Percentiles rank a stretch among this genome's conserved stretches.
Conservation (phyloP, 2,797 vertebrate species). For the Cirrhinus molitorella region DNA sequence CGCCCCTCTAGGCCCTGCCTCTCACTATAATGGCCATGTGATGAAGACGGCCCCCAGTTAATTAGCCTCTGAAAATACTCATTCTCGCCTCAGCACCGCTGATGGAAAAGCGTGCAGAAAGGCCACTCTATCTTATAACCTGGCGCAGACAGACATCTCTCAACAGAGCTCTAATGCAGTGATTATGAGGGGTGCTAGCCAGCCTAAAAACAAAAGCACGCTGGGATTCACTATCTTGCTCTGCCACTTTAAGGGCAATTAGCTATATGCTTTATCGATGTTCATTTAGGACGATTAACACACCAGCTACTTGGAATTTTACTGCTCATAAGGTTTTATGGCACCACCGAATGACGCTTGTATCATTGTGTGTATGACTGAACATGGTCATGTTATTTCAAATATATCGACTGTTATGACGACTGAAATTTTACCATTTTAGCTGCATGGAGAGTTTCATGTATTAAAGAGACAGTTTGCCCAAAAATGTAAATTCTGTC, state of each 20-base stretch:
- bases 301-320: slow-evolving; percentile 61
- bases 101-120: slow-evolving; percentile 69
- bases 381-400: slow-evolving; percentile 53
- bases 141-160: slow-evolving; percentile 63
- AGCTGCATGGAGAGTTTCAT: slow-evolving; percentile 6
- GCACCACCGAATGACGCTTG: slow-evolving; percentile 44
- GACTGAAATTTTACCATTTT: background rate
- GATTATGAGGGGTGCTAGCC: slow-evolving; percentile 25
- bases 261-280: slow-evolving; percentile 54
- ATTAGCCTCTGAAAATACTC: slow-evolving; percentile 84
- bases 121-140: slow-evolving; percentile 72
- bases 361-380: slow-evolving; percentile 48
- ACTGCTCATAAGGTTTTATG: slow-evolving; percentile 63
- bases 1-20: slow-evolving; percentile 75
- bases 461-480: background rate
- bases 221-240: slow-evolving; percentile 31
- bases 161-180: slow-evolving; percentile 49
- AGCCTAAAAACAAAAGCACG: slow-evolving; percentile 42
- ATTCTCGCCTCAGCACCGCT: slow-evolving; percentile 71
- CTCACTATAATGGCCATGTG: slow-evolving; percentile 80
- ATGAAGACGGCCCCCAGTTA: slow-evolving; percentile 84
- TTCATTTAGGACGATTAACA: slow-evolving; percentile 61
- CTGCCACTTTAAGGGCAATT: slow-evolving; percentile 59
- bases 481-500: too few relatives aligned
- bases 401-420: background rate